Conservation (phyloP, 2,888 invertebrate genomes). For the Drosophila differens region DNA sequence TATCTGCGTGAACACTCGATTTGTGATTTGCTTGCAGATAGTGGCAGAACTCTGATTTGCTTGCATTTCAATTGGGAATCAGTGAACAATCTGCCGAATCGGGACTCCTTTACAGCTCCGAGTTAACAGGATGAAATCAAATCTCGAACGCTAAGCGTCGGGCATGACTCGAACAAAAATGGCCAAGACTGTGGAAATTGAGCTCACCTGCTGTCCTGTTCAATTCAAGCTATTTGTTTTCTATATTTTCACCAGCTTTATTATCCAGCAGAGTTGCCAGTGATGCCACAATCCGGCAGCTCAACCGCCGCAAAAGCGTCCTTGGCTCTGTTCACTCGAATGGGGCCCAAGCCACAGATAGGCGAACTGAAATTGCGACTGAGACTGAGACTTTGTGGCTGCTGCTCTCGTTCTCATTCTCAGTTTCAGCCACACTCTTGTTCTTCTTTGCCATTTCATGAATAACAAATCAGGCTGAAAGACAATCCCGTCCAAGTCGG, state of each 20-base stretch:
- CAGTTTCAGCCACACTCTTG: not conserved
- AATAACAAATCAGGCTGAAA: constrained; percentile 79
- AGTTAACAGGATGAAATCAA: constrained; percentile 17
- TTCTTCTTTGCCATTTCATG: constrained; percentile 66
- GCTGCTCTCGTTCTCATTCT: constrained; percentile 7
- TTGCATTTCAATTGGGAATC: constrained; percentile 59
- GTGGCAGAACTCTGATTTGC: constrained; percentile 34
- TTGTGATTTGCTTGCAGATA: constrained; percentile 16
- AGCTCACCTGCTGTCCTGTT: constrained; percentile 45
- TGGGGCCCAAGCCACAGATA: constrained; percentile 4
- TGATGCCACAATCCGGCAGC: constrained; percentile 45
- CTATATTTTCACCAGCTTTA: constrained; percentile 43
- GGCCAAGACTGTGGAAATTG: constrained; percentile 15
- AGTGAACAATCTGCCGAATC: constrained; percentile 23
- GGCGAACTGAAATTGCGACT: not conserved
- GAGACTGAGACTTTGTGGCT: constrained; percentile 18
- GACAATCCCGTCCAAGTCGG: constrained; percentile 55
- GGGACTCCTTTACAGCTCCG: constrained; percentile 12
- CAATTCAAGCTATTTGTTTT: constrained; percentile 24
- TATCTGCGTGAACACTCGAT: constrained; percentile 1
- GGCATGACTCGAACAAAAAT: constrained; percentile 16
- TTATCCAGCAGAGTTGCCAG: constrained; percentile 57
- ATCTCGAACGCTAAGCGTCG: constrained; percentile 61
- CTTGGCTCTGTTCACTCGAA: constrained; percentile 58
- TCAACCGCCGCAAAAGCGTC: constrained; percentile 60